These are phyloP conservation scores for Beroe forskalii DNA, from an alignment of 37 sponge, comb jelly and placozoan species.

Conservation along the genomic window DNA sequence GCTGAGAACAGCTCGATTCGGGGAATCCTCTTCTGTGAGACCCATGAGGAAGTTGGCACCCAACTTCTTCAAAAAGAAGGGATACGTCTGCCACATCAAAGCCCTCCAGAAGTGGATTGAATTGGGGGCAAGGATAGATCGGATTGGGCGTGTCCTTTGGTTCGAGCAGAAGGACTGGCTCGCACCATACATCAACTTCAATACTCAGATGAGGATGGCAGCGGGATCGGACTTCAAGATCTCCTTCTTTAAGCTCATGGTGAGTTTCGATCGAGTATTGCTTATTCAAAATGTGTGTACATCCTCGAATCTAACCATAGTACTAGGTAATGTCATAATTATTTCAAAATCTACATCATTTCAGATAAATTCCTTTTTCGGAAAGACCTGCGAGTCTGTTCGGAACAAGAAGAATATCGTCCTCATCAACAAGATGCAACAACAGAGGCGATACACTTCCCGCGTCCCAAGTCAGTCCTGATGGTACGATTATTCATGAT, in stretches of 20 bases:
- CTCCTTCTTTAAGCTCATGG: background rate
- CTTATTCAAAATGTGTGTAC: too few species aligned
- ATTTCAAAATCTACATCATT: too few species aligned
- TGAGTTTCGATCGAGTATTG: too few species aligned
- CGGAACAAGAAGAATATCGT: background rate
- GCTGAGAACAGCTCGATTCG: too few species aligned
- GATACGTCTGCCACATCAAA: too few species aligned
- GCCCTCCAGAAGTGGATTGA: too few species aligned
- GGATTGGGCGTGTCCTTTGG: background rate
- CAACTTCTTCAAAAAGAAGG: too few species aligned
- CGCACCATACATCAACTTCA: constrained; percentile 3
- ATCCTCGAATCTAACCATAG: too few species aligned
- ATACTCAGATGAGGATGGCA: constrained; percentile 4
- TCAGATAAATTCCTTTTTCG: background rate
- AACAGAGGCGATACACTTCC: background rate
- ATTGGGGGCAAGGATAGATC: background rate
- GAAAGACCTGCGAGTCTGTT: background rate
- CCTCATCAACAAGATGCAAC: background rate
- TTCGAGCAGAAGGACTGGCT: background rate
- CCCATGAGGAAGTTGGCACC: too few species aligned
- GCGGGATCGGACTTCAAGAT: background rate
- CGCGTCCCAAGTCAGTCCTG: constrained; percentile 62
- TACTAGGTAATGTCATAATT: too few species aligned
- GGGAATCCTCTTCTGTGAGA: too few species aligned
- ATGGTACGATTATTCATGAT: background rate